Base-by-base conservation (phyloP, 53 echinoderm and acorn worm genomes). In the Paracentrotus lividus region DNA sequence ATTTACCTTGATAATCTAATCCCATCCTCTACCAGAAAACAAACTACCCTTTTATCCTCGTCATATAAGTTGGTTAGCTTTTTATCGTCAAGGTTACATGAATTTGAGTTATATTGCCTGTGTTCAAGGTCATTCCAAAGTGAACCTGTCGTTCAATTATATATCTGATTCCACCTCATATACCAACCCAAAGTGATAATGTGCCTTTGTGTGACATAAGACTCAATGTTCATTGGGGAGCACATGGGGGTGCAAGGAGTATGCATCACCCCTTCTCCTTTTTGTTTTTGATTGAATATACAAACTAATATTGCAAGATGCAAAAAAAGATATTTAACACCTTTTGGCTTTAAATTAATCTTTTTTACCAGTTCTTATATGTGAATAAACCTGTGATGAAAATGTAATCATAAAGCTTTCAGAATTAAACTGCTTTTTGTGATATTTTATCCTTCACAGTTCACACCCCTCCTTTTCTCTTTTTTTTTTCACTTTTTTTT, bases 1-100 rank as follows among this genome's bases (percentile, higher is more conserved):
- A 20, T 47, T 38, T 45, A 81, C 81, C 44, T 24, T 81, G 47
- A 44, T 81, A 49, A 81, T 81, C 47, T 9, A 81, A 81, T 81
- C 81, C 12, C 33, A 18, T n/a, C n/a, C 81, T n/a, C 27, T 27
- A 81, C 81, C 47, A 2, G 6, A 26, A 47, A 45, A 45, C 81
- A 81, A 23, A 81, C 1, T 24, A 81, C 26, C 27, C 45, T 81
- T 81, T 81, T 27, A 81, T 45, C 81, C n/a, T 81, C 26, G 21
- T 23, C 10, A 47, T 6, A 26, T n/a, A n/a, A n/a, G n/a, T 9
- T 81, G 36, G 12, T 42, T 81, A 81, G n/a, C 7, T 67, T n/a
- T 81, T 24, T 81, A 81, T 81, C 12, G 26, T 9, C 81, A 47
- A 45, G 47, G 47, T 81, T n/a, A 38, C 47, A 47, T 23, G 67